A percentile compares a stretch with the other conserved stretches of the same genome.
These are phyloP conservation scores for Heliconius hortense DNA, from an alignment of 2,888 invertebrate genomes.

Conservation along the genomic window DNA sequence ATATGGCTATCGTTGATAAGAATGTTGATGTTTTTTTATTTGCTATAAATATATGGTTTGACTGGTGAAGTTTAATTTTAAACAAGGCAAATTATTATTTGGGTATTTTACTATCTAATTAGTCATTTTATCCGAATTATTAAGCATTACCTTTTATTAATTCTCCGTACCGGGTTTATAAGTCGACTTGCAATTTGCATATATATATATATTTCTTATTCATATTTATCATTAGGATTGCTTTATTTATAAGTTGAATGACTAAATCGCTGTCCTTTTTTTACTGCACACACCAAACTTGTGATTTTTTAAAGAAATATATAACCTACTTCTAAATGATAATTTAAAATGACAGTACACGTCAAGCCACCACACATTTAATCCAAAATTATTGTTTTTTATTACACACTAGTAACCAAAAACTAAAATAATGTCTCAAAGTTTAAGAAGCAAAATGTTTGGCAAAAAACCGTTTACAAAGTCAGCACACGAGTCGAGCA, in stretches of 20 bases:
- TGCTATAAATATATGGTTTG: no score
- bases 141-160: background rate
- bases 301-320: conserved; percentile 4
- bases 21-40: conserved; percentile 22
- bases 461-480: conserved; percentile 51
- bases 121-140: background rate
- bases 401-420: conserved; percentile 51
- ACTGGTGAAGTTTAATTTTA: background rate
- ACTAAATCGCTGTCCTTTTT: background rate
- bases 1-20: background rate
- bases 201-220: no score
- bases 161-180: no score
- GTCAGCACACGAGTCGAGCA: conserved; percentile 48
- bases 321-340: background rate
- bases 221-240: no score
- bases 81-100: conserved; percentile 20
- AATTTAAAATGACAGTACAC: background rate
- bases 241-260: background rate
- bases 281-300: background rate
- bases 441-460: conserved; percentile 44
- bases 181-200: no score
- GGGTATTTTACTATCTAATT: conserved; percentile 17
- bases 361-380: background rate
- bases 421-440: conserved; percentile 55
- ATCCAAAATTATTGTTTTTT: conserved; percentile 62